Evolutionary conservation across 2,797 vertebrate genomes (phyloP).

Genomic region (Pachyuromys duprasi): DNA sequence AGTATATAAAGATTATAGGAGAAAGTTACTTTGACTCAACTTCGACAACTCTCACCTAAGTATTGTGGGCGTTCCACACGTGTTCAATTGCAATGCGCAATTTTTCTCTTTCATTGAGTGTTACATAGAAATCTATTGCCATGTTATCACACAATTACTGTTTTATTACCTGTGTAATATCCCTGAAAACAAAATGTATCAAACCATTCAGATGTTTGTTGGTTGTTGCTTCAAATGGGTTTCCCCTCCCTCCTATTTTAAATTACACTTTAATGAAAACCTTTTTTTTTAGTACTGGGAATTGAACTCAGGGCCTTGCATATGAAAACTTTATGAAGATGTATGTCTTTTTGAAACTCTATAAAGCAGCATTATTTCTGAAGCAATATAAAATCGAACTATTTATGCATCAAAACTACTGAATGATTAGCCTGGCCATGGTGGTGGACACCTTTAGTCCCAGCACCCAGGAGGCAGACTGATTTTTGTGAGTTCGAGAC

Average conservation of each 20-base stretch:
- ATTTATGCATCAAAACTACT: neutral
- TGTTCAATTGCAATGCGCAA: neutral
- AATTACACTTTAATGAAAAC: neutral
- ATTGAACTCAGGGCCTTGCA: too few species aligned
- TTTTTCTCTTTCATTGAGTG: constrained; percentile 9
- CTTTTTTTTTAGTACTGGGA: neutral
- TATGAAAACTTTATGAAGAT: neutral
- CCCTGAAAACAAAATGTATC: neutral
- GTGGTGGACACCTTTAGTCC: too few species aligned
- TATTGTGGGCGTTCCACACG: neutral
- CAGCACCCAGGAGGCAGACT: neutral
- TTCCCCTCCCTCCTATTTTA: neutral
- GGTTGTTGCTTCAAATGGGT: neutral
- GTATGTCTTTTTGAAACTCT: neutral
- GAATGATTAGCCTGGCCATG: neutral
- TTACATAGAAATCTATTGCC: neutral
- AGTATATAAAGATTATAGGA: neutral
- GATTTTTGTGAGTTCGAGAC: neutral
- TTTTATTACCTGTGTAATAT: constrained; percentile 37
- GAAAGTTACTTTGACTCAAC: neutral
- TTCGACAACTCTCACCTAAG: neutral
- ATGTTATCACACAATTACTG: neutral
- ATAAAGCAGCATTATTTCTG: neutral
- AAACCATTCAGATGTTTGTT: neutral
- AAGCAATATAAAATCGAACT: constrained; percentile 1